phyloP scores from a whole-genome alignment of 2,797 vertebrate genomes.

The Leuciscus waleckii region DNA sequence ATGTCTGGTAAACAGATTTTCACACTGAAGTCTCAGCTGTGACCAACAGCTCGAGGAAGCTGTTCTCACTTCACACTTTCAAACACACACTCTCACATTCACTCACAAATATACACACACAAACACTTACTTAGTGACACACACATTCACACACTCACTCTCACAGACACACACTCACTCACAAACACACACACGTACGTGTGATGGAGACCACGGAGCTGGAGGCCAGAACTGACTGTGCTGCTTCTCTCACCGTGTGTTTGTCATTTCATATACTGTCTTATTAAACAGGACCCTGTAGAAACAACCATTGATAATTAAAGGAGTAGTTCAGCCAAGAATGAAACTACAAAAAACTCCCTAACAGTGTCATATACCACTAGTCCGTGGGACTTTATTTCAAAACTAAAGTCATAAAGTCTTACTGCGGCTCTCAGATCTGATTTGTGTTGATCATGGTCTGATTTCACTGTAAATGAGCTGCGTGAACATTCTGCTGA shows the following conservation, averaged over 20 bases:
- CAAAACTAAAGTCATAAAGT: not conserved
- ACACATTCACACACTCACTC: not conserved
- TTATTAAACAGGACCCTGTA: not conserved
- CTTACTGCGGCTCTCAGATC: not conserved
- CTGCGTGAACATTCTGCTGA: not conserved
- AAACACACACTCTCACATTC: not conserved
- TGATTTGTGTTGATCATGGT: not conserved
- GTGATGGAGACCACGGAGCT: not conserved
- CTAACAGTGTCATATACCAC: not conserved
- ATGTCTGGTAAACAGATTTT: slow-evolving; percentile 33
- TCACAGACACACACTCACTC: not conserved
- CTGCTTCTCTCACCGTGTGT: not conserved
- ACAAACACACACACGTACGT: too few species aligned
- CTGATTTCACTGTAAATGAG: not conserved
- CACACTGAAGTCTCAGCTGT: slow-evolving; percentile 58
- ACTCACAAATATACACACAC: not conserved
- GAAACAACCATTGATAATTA: slow-evolving; percentile 1
- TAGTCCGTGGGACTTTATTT: not conserved
- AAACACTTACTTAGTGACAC: too few species aligned
- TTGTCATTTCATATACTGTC: not conserved
- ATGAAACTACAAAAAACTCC: not conserved
- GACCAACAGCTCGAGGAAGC: slow-evolving; percentile 63
- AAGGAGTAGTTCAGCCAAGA: not conserved
- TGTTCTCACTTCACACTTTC: slow-evolving; percentile 53
- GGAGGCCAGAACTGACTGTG: not conserved